Evolutionary conservation across 2,113 vertebrate species (phyloP).

Genomic region (Nibea albiflora): DNA sequence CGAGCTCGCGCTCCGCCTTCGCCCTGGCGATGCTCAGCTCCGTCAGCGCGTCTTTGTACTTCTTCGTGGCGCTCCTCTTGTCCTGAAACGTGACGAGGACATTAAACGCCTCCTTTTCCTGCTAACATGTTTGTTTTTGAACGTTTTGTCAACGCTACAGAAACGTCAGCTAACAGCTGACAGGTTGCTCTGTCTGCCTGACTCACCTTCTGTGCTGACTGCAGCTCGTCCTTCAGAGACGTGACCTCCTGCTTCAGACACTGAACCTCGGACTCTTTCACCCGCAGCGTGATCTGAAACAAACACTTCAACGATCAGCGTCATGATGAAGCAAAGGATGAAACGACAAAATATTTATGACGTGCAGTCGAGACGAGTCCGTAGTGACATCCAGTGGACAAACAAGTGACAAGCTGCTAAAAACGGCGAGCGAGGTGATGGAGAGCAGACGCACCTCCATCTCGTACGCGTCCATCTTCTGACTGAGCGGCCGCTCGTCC

Average conservation of each 20-base stretch:
- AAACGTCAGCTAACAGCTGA: too few species aligned
- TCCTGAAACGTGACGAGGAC: conserved; percentile 60
- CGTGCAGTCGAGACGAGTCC: neutral
- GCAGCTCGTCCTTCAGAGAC: conserved; percentile 79
- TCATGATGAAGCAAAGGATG: neutral
- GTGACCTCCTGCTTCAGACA: conserved; percentile 80
- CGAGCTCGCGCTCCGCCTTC: conserved; percentile 60
- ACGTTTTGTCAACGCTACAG: too few species aligned
- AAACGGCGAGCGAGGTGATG: too few species aligned
- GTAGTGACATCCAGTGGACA: conserved; percentile 26
- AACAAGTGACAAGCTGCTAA: neutral
- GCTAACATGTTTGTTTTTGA: too few species aligned
- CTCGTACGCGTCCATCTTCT: conserved; percentile 69
- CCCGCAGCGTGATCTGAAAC: conserved; percentile 78
- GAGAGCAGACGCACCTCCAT: conserved; percentile 72
- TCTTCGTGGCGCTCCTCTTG: conserved; percentile 72
- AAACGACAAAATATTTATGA: neutral
- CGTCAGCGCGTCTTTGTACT: conserved; percentile 67
- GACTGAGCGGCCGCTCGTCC: conserved; percentile 43
- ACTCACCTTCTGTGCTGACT: conserved; percentile 68
- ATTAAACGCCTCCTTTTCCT: neutral
- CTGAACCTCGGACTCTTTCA: conserved; percentile 81
- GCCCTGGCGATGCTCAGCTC: conserved; percentile 76
- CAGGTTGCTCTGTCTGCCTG: neutral
- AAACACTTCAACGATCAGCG: neutral